A percentile compares a stretch with the other conserved stretches of the same genome.
These are phyloP conservation scores for Sinocyclocheilus maitianheensis DNA, from an alignment of 2,113 vertebrate genomes.

Conservation along the genomic window DNA sequence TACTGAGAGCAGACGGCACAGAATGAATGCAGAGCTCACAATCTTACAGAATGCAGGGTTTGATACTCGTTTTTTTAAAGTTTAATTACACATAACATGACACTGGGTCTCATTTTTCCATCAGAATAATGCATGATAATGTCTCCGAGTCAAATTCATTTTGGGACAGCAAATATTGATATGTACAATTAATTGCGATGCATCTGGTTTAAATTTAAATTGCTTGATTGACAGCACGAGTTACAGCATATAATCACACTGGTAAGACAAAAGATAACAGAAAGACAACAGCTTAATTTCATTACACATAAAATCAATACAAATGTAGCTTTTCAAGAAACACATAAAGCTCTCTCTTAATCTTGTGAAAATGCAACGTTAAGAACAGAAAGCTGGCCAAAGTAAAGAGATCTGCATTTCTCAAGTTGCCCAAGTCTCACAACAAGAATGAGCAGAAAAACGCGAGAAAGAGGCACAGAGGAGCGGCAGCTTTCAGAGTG, in stretches of 20 bases:
- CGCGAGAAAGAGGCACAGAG: not conserved
- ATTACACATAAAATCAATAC: not conserved
- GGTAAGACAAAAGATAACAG: not conserved
- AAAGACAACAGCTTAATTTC: not conserved
- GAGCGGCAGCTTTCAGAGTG: not conserved
- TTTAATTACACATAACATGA: not conserved
- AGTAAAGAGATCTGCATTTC: slow-evolving; percentile 22
- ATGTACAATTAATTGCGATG: not conserved
- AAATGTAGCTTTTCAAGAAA: not conserved
- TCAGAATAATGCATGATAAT: not conserved
- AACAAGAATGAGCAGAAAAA: not conserved
- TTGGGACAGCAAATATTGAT: not conserved
- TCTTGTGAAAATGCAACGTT: not conserved
- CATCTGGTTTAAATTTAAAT: not conserved
- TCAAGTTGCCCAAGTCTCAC: not conserved
- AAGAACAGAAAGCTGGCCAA: slow-evolving; percentile 10
- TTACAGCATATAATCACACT: not conserved
- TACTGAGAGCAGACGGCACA: not conserved
- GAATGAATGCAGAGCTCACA: no score
- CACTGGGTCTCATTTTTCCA: not conserved
- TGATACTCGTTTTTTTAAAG: not conserved
- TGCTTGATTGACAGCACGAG: not conserved
- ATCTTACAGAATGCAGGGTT: not conserved
- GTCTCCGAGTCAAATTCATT: not conserved
- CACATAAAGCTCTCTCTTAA: not conserved